Conservation (phyloP, 2,113 vertebrate genomes). For the Ictidomys tridecemlineatus region DNA sequence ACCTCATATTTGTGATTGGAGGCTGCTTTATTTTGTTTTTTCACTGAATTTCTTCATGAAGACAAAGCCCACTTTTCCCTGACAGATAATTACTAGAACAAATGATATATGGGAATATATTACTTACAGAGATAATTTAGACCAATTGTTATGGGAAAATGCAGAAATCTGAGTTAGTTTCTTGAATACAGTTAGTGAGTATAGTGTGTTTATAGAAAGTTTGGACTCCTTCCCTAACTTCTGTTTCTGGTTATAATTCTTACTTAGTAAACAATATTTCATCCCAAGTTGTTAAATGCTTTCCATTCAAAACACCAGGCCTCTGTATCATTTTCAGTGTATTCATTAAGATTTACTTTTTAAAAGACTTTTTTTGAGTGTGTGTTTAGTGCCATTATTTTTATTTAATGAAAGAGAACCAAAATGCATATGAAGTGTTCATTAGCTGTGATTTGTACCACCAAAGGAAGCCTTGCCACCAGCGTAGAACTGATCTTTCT, state of each 20-base stretch:
- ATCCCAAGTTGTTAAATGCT: background rate
- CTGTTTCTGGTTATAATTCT: background rate
- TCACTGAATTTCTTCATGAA: background rate
- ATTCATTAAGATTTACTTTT: background rate
- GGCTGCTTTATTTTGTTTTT: conserved; percentile 7
- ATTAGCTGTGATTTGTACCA: background rate
- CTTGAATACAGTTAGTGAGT: background rate
- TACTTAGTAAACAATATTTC: background rate
- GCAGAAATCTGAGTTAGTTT: background rate
- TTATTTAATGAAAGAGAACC: background rate
- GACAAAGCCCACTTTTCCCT: background rate
- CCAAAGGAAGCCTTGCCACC: background rate
- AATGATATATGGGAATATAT: background rate
- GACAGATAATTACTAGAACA: background rate
- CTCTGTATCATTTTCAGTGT: background rate
- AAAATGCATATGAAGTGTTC: background rate
- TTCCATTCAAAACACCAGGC: background rate
- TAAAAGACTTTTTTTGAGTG: background rate
- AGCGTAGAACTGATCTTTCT: background rate
- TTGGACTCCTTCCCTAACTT: background rate
- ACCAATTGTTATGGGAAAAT: background rate
- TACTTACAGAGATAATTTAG: background rate
- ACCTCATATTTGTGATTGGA: background rate
- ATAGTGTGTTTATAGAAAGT: background rate
- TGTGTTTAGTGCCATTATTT: background rate